Evolutionary conservation across 2,113 vertebrate genomes (phyloP).

Genomic region (Podarcis muralis): DNA sequence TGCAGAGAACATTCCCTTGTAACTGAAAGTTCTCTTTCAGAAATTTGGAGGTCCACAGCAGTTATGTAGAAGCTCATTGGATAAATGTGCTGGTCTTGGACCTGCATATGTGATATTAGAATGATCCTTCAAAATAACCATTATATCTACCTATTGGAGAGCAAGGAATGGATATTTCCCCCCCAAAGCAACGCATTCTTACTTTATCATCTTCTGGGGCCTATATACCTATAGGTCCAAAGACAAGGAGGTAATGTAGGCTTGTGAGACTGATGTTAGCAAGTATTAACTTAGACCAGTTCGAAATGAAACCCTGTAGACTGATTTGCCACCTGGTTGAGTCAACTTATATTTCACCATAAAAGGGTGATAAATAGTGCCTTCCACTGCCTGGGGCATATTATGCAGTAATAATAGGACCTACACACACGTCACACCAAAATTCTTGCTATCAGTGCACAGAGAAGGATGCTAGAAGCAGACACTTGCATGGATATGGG

Average conservation of each 20-base stretch:
- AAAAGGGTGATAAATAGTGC: neutral
- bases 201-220: neutral
- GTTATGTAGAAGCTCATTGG: neutral
- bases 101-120: neutral
- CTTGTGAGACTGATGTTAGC: neutral
- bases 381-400: neutral
- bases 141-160: neutral
- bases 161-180: neutral
- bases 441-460: neutral
- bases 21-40: neutral
- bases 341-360: neutral
- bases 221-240: neutral
- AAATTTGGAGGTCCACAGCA: neutral
- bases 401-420: neutral
- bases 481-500: neutral
- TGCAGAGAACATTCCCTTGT: neutral
- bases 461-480: neutral
- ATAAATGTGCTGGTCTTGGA: neutral
- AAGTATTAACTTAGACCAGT: neutral
- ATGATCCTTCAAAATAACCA: neutral
- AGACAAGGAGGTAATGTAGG: neutral
- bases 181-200: neutral
- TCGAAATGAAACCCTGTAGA: neutral
- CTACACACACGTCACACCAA: neutral
- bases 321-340: too few relatives aligned